Conservation (phyloP, 2,113 vertebrate species). For the Cyanoliseus patagonus region DNA sequence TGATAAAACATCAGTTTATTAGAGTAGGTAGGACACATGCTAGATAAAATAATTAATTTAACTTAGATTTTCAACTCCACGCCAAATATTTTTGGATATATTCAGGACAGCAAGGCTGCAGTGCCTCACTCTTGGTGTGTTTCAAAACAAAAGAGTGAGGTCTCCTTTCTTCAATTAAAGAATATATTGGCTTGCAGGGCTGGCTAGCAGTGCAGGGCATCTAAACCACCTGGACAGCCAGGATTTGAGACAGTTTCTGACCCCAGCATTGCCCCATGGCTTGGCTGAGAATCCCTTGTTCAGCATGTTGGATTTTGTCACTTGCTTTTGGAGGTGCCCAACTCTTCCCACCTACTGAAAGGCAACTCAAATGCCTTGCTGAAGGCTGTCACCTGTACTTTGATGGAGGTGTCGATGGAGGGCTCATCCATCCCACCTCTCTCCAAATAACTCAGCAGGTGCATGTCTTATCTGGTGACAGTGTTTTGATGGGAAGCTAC, state of each 20-base stretch:
- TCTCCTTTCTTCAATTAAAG: neutral
- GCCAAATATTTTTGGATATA: neutral
- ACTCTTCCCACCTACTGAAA: neutral
- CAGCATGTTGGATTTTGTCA: rapidly evolving
- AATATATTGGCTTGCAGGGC: neutral
- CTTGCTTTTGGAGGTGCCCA: neutral
- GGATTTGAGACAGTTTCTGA: neutral
- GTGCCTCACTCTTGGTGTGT: neutral
- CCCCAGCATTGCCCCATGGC: neutral
- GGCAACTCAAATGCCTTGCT: neutral
- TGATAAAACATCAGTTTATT: neutral
- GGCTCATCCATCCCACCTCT: neutral
- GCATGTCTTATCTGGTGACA: neutral
- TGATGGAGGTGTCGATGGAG: neutral
- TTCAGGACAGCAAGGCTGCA: neutral
- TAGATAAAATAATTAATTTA: neutral
- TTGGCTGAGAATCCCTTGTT: neutral
- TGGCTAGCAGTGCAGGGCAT: neutral
- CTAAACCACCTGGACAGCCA: neutral
- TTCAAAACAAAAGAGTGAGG: neutral
- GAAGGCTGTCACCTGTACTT: neutral
- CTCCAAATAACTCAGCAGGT: neutral
- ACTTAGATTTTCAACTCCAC: neutral
- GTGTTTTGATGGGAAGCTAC: neutral
- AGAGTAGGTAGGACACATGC: neutral